Evolutionary conservation across 2,888 invertebrate species (phyloP).

Genomic region (Trissolcus brochymenae): DNA sequence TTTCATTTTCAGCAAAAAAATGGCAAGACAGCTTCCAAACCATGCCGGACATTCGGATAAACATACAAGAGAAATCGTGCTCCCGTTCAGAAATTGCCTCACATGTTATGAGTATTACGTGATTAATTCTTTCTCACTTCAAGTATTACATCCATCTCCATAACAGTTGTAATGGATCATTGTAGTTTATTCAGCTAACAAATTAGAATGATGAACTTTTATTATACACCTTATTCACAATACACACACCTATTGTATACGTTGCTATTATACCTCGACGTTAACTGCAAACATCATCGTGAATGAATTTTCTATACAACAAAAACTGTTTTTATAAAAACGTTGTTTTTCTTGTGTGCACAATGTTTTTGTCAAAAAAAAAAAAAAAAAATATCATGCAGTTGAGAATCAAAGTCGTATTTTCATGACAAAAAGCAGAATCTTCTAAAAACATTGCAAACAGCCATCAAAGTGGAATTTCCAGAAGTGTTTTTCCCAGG

Average conservation of each 20-base stretch:
- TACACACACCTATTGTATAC: too few relatives aligned
- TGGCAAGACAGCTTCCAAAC: constrained; percentile 25
- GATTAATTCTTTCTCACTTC: constrained; percentile 55
- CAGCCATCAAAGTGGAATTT: constrained; percentile 11
- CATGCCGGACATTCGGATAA: constrained; percentile 27
- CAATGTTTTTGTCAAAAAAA: too few relatives aligned
- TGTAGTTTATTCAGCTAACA: constrained; percentile 17
- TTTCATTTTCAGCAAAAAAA: constrained; percentile 19
- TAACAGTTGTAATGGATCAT: constrained; percentile 44
- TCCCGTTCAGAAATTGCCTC: constrained; percentile 59
- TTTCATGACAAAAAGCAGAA: constrained; percentile 9
- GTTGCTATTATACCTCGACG: too few relatives aligned
- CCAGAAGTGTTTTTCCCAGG: constrained; percentile 14
- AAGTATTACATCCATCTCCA: constrained; percentile 45
- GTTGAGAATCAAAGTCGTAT: constrained; percentile 1
- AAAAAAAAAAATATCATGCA: background rate
- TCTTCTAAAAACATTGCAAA: constrained; percentile 21
- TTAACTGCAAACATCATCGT: too few relatives aligned
- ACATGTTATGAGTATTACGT: constrained; percentile 56
- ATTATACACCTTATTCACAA: too few relatives aligned
- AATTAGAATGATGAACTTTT: background rate
- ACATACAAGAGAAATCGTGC: constrained; percentile 58
- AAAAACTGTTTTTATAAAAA: too few relatives aligned
- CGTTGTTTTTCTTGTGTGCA: too few relatives aligned
- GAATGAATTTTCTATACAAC: too few relatives aligned